phyloP scores from a whole-genome alignment of 2,797 vertebrate genomes.

The Micropoecilia bifurca region DNA sequence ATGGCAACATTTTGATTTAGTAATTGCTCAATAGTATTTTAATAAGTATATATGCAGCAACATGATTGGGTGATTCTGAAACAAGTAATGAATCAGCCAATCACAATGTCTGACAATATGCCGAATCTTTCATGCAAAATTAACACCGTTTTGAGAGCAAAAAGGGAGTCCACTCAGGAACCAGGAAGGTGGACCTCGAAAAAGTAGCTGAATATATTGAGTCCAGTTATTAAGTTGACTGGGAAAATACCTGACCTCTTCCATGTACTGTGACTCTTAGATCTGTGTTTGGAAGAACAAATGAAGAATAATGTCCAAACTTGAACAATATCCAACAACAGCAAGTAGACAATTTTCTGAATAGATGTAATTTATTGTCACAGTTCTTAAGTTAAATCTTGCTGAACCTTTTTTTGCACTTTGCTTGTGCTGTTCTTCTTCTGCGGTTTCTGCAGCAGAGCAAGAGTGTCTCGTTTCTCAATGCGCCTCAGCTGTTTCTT shows the following conservation, averaged over 20 bases:
- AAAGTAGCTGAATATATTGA: not conserved
- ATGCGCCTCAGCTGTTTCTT: constrained; percentile 91
- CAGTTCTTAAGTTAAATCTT: constrained; percentile 39
- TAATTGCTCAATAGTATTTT: not conserved
- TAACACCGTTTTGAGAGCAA: not conserved
- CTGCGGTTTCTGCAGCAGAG: constrained; percentile 81
- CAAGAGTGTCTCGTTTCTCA: constrained; percentile 91
- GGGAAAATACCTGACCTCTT: not conserved
- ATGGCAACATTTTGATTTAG: not conserved
- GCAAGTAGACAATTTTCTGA: constrained; percentile 4
- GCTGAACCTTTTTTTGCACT: constrained; percentile 25
- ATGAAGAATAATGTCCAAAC: not conserved
- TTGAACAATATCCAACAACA: not conserved
- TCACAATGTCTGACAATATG: not conserved
- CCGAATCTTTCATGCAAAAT: not conserved
- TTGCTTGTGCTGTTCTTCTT: constrained; percentile 57
- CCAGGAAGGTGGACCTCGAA: not conserved
- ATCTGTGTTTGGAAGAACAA: not conserved
- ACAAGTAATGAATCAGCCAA: no score
- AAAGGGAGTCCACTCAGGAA: not conserved
- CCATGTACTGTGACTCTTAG: not conserved
- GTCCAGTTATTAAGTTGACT: not conserved
- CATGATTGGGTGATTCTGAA: not conserved
- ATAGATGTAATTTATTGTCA: constrained; percentile 16
- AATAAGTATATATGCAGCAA: not conserved